These are phyloP conservation scores for Laticauda laticaudata DNA, from an alignment of 2,113 vertebrate species.

Conservation along the genomic window DNA sequence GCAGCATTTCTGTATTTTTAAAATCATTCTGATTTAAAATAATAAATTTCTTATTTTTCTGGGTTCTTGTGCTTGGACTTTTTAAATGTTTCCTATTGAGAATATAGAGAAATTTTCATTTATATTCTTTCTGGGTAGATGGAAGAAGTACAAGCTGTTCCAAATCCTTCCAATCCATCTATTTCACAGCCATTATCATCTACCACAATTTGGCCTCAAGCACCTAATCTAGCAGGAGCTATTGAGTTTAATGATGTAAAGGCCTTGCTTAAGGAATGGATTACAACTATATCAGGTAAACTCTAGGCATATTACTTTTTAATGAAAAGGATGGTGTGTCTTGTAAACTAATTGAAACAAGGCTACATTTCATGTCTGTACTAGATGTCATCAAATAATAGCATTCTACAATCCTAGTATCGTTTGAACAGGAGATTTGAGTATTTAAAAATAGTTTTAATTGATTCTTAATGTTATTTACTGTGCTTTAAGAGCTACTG, in stretches of 20 bases:
- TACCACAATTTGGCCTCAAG: constrained; percentile 61
- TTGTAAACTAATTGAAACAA: background rate
- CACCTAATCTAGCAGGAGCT: constrained; percentile 89
- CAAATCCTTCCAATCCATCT: constrained; percentile 56
- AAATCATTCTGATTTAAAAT: background rate
- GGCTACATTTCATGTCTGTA: accelerated
- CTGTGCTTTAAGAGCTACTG: background rate
- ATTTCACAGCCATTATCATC: constrained; percentile 51
- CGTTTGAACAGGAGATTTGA: background rate
- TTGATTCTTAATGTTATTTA: background rate
- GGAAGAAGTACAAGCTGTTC: constrained; percentile 75
- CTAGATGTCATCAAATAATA: background rate
- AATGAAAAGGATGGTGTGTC: background rate
- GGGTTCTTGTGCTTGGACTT: background rate
- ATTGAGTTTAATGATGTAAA: constrained; percentile 89
- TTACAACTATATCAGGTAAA: constrained; percentile 87
- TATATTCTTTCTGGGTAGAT: constrained; percentile 63
- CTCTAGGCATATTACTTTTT: background rate
- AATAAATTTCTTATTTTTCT: background rate
- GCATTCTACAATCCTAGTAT: background rate
- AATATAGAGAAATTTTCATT: background rate
- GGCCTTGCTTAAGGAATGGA: constrained; percentile 89
- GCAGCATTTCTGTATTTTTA: background rate
- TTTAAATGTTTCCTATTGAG: background rate
- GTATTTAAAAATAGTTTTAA: background rate